phyloP scores from a whole-genome alignment of 1,140 invertebrate species.

The Drosophila busckii region DNA sequence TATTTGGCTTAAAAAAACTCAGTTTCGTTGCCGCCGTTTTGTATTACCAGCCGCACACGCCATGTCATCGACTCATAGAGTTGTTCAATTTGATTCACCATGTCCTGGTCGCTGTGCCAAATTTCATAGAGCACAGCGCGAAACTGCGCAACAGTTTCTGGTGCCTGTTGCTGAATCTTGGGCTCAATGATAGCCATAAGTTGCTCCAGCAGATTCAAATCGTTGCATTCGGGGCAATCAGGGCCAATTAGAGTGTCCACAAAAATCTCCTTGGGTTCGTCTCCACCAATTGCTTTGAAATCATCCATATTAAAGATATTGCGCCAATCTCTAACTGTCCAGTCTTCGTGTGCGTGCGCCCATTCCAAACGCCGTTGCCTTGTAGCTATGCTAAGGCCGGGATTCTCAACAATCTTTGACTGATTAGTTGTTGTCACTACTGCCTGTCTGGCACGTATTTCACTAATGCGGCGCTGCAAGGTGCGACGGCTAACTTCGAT shows the following conservation, averaged over 20 bases:
- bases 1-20: constrained; percentile 10
- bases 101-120: constrained; percentile 56
- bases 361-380: constrained; percentile 34
- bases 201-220: constrained; percentile 52
- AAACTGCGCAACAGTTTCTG: constrained; percentile 47
- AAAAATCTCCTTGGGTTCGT: constrained; percentile 40
- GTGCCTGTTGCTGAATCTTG: constrained; percentile 37
- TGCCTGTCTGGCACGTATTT: constrained; percentile 28
- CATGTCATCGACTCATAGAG: constrained; percentile 55
- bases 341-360: constrained; percentile 49
- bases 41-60: constrained; percentile 42
- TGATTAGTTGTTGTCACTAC: background rate
- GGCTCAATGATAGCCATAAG: constrained; percentile 54
- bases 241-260: constrained; percentile 52
- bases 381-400: constrained; percentile 4
- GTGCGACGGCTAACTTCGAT: constrained; percentile 56
- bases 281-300: constrained; percentile 18
- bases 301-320: constrained; percentile 66
- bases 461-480: constrained; percentile 51
- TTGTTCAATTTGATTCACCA: constrained; percentile 46
- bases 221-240: constrained; percentile 24
- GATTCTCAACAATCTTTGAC: background rate
- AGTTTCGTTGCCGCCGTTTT: constrained; percentile 36
- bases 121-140: constrained; percentile 44
- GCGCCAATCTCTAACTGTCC: constrained; percentile 56